These are phyloP conservation scores for Bombus waltoni DNA, from an alignment of 1,140 invertebrate genomes.

Conservation along the genomic window DNA sequence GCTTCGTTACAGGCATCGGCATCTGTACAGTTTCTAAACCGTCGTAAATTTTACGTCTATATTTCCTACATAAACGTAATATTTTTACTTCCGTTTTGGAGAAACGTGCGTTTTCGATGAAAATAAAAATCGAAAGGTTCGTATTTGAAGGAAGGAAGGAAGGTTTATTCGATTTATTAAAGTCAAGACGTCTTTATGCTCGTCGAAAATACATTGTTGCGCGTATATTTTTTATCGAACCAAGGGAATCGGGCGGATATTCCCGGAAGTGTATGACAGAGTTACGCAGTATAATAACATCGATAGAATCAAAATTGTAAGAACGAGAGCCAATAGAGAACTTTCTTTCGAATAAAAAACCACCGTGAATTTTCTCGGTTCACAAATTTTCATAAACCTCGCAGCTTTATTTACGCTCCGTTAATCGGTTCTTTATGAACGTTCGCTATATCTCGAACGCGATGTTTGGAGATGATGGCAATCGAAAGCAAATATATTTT, in stretches of 20 bases:
- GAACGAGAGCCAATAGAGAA: background rate
- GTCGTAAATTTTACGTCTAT: background rate
- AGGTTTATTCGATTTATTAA: constrained; percentile 4
- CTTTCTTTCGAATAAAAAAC: background rate
- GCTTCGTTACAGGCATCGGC: background rate
- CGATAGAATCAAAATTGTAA: background rate
- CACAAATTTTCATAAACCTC: background rate
- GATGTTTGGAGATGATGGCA: background rate
- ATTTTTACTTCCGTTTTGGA: background rate
- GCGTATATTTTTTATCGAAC: background rate
- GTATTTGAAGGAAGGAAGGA: background rate
- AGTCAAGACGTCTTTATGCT: background rate
- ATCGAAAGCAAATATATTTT: constrained; percentile 14
- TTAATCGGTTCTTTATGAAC: constrained; percentile 16
- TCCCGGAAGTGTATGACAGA: too few species aligned
- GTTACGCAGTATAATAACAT: background rate
- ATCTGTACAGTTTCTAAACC: background rate
- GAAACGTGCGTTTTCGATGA: background rate
- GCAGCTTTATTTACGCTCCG: background rate
- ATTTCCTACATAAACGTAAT: background rate
- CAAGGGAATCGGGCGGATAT: background rate
- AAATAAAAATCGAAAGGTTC: constrained; percentile 5
- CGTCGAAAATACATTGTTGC: background rate
- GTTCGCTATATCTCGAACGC: background rate
- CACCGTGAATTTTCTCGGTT: background rate